Base-by-base conservation (phyloP, 64 coral and sea anemone genomes). In the Montipora cactus region DNA sequence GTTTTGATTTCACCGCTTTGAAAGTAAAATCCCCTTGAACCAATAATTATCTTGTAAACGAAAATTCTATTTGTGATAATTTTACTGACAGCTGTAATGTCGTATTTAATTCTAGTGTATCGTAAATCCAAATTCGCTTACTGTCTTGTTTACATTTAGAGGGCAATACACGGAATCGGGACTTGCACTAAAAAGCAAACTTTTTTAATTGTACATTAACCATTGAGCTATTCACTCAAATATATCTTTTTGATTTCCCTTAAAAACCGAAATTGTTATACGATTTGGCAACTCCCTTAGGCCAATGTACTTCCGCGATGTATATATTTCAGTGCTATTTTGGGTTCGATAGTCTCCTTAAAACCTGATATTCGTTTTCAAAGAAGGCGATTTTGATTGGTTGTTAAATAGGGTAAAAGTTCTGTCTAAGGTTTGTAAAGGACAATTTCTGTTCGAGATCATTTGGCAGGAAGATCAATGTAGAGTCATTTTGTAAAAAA, bases 1-100 rank as follows among this genome's bases (percentile, higher is more conserved):
- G 37, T 37, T 37, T 37, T 37, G 37, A 37, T 37, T 37, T 37
- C 37, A 37, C 37, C 37, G 37, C 37, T 37, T 37, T 37, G 37
- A 37, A 37, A 37, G 37, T 37, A 64, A 64, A 64, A 64, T 84
- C 44, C 18, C 46, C 47, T 67, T 18, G 14, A 84, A 84, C 37
- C 37, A 84, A 84, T 44, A 68, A 45, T 11, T 46, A 9, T 15
- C 46, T 68, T n/a, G 46, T 37, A 44, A 14, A 84, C 81, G 19
- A 11, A 83, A 68, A 68, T 84, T 84, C 44, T 44, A 67, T 84
- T 67, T 64, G 79, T 61, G 59, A 84, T 84, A 28, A 84, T 49
- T 68, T 84, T 67, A 48, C 37, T 66, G 81, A 84, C 81, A 84
- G 44, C 64, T 84, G 81, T 68, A 46, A 13, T 37, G 81, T 20